Base-by-base conservation (phyloP, 53 echinoderm and acorn worm genomes). In the Paracentrotus lividus region DNA sequence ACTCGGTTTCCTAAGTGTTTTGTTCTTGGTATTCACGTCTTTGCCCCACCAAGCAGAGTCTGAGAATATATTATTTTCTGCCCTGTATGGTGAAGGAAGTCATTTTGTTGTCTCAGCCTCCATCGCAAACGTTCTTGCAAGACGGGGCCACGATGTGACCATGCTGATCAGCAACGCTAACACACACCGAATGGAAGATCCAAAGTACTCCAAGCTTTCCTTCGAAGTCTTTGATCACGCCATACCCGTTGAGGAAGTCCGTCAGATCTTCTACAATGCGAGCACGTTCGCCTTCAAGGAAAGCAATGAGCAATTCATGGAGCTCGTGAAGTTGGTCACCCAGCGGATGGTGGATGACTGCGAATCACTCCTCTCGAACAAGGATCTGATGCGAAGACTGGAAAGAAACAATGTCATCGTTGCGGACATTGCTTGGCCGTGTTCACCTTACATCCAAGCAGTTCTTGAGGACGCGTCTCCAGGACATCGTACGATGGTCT, bases 151-250 rank as follows among this genome's bases (percentile, higher is more conserved):
- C 26, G 65, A 93, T 21, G 85, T 93, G 21, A 59, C 93, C 38
- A 40, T 85, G 42, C 60, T 93, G 93, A 85, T 93, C 64, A 93
- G 93, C 61, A 85, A 93, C 42, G 57, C 57, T 57, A 18, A 57
- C 20, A 21, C 16, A 57, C 8, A 57, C 14, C 57, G 57, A 4
- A 57, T 57, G 0, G 21, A 57, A 43, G 84, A 81, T 40, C 58
- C 84, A 42, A 57, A 20, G 61, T 85, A 59, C 64, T 38, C 84
- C 58, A 75, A 91, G 49, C 32, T 84, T 3, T 84, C 85, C 9
- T 93, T 93, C 27, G 93, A 85, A n/a, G 58, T 85, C 85, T 93
- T 93, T 21, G 18, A 93, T 14, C 85, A 93, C 18, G 23, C 84
- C n/a, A 18, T 84, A 57, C 57, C 57, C 20, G 2, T 57, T 20